Conservation (phyloP, 2,888 invertebrate genomes). For the Scotopteryx bipunctaria region DNA sequence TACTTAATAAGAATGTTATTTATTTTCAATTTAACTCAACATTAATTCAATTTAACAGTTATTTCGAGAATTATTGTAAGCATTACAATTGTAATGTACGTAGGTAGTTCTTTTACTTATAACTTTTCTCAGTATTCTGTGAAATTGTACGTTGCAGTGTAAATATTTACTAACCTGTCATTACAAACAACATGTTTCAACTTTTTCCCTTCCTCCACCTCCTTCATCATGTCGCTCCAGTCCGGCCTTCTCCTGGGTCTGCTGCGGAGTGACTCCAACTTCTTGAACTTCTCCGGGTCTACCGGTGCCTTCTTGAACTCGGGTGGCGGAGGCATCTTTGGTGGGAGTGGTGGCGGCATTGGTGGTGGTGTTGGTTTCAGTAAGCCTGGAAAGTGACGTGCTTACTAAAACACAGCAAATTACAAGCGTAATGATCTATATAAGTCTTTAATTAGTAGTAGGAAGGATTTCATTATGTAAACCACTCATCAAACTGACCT, state of each 20-base stretch:
- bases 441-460: background rate
- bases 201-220: conserved; percentile 91
- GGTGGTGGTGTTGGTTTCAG: conserved; percentile 82
- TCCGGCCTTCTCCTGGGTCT: conserved; percentile 92
- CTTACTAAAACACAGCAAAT: too few species aligned
- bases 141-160: too few species aligned
- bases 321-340: conserved; percentile 84
- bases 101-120: too few species aligned
- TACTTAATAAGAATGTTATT: too few species aligned
- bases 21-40: too few species aligned
- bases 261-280: conserved; percentile 88
- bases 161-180: conserved; percentile 76
- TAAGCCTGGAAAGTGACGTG: conserved; percentile 54
- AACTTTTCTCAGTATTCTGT: too few species aligned
- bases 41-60: too few species aligned
- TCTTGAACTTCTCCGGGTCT: conserved; percentile 84
- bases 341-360: conserved; percentile 89
- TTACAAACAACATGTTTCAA: conserved; percentile 93
- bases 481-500: conserved; percentile 7
- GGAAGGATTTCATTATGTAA: background rate
- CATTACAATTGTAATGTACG: too few species aligned
- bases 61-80: too few species aligned
- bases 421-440: too few species aligned
- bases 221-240: conserved; percentile 95
- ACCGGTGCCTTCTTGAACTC: conserved; percentile 85